Base-by-base conservation (phyloP, 2,888 invertebrate species). In the Lasius platythorax region DNA sequence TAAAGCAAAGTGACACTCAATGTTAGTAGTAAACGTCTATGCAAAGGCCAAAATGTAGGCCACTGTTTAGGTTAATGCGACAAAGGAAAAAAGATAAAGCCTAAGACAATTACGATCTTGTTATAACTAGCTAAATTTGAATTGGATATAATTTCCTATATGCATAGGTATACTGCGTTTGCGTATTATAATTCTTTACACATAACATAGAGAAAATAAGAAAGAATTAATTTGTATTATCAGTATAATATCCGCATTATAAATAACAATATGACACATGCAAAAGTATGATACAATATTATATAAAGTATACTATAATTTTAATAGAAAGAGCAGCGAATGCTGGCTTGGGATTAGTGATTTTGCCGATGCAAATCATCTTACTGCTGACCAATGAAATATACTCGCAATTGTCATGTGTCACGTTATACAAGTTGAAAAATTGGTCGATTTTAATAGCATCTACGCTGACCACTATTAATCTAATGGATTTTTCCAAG, bases 401-500 rank as follows among this genome's bases (percentile, higher is more conserved):
- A 56, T 72, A 78, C 85, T 68, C 85, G 8, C 76, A 58, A 88
- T 87, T 90, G 84, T 85, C 70, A 53, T 33, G 40, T 72, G 85
- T 89, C 88, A 88, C 23, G 23, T 23, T 23, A 23, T 84, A 61
- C 81, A 82, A 87, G 85, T 88, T 78, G 40, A 67, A 85, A 84
- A 88, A 88, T 87, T 61, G 46, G 28, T 9, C n/a, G 74, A 78
- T 66, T 85, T 84, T 88, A 87, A 85, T 87, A 63, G 84, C 61
- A 76, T 23, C 23, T 23, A 23, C 28, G 23, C 53, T 53, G 46
- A 68, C 61, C 37, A 58, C 15, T 63, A 82, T 82, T 78, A 82
- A 6, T 11, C 37, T 66, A 64, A 76, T 75, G 43, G 58, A 74
- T 61, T 30, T 46, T 46, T 40, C 30, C 30, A 63, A 30, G 30